A percentile compares a stretch with the other conserved stretches of the same genome.
Conservation (phyloP, 2,888 invertebrate genomes). For the Pyrrhia umbra region DNA sequence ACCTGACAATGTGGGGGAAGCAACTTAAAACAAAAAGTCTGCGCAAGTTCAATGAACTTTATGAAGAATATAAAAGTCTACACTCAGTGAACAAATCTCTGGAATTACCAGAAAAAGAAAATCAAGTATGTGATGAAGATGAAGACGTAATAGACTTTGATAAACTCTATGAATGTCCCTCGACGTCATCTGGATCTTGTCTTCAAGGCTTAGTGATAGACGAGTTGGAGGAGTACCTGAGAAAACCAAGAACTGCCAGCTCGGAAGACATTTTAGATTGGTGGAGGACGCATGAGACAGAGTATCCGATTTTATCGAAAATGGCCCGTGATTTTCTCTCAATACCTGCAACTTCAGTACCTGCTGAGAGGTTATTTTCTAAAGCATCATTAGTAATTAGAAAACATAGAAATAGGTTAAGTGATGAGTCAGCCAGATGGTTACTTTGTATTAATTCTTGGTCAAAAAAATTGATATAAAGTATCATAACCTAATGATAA, state of each 20-base stretch:
- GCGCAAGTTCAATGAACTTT: slow-evolving; percentile 45
- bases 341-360: no score
- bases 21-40: slow-evolving; percentile 54
- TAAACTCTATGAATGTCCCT: slow-evolving; percentile 52
- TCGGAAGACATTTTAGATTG: slow-evolving; percentile 48
- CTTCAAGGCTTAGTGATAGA: slow-evolving; percentile 39
- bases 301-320: slow-evolving; percentile 52
- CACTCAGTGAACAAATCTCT: slow-evolving; percentile 50
- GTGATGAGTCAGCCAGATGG: no score
- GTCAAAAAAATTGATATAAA: no score
- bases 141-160: slow-evolving; percentile 55
- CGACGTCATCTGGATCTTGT: slow-evolving; percentile 47
- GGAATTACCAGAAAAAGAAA: slow-evolving; percentile 42
- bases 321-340: slow-evolving; percentile 53
- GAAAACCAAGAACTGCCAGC: slow-evolving; percentile 45
- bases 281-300: slow-evolving; percentile 53
- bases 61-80: slow-evolving; percentile 49
- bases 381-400: no score
- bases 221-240: slow-evolving; percentile 49
- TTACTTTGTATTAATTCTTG: no score
- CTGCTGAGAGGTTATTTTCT: no score
- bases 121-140: slow-evolving; percentile 54
- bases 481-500: no score
- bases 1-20: slow-evolving; percentile 55
- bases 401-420: no score